Evolutionary conservation across 1,140 invertebrate genomes (phyloP), one percentile per base, ranked within the genome.

Genomic region (Megalopta genalis): DNA sequence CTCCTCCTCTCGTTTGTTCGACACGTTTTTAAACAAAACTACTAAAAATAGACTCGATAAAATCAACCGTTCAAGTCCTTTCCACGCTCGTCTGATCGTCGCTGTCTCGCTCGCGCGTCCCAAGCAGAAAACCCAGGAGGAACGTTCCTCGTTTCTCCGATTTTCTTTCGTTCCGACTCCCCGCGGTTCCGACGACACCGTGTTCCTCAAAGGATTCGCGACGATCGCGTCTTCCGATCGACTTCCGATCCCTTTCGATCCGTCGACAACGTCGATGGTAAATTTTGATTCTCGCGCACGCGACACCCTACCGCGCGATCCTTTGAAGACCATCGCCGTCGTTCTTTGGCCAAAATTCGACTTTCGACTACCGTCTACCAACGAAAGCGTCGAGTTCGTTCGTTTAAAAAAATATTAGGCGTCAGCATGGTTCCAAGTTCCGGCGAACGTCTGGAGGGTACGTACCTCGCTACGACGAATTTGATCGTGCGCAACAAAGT

Each of bases 11-110:
- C 39, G 21, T 54, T 25, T 79, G 84, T 82, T 80, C 82, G 77
- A 85, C 42, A 46, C 82, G 68, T 84, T 57, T 84, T 57, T 84
- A 84, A 90, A 88, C 82, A 80, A 88, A 88, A 90, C 84, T 88
- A 87, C 83, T 87, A 89, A 90, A 90, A 89, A 90, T 90, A 90
- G 86, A 89, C 88, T 90, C 79, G 87, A 85, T 89, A 89, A 90
- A 90, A 90, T 90, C 86, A 89, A 90, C 88, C 62, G 82, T 79
- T 83, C 81, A 71, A 83, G 82, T 74, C 63, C 83, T 73, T 83
- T 67, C 57, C 60, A 12, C 18, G 3, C 54, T 23, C 3, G 7
- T 21, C 7, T 59, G n/a, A n/a, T 42, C 3, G 25, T 2, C 10
- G 63, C n/a, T 2, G 62, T n/a, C 42, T 46, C 42, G 9, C 42